Evolutionary conservation across 2,113 vertebrate species (phyloP).

Genomic region (Cryptomyrus ogoouensis): DNA sequence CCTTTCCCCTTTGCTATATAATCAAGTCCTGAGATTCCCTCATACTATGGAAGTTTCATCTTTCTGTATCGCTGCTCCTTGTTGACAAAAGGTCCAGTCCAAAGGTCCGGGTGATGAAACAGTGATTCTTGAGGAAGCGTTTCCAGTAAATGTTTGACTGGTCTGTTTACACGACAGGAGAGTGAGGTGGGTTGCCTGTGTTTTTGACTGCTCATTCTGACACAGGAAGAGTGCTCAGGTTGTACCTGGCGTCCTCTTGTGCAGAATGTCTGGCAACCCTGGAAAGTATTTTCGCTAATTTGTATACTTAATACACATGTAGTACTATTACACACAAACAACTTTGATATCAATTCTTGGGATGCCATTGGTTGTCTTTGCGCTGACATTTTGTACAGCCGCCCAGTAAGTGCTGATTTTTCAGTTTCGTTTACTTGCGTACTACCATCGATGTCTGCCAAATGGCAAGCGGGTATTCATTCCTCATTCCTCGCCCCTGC

Average conservation of each 20-base stretch:
- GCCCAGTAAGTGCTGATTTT: background rate
- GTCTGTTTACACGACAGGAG: background rate
- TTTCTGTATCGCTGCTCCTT: background rate
- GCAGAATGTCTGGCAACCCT: background rate
- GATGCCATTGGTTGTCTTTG: background rate
- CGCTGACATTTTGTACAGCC: background rate
- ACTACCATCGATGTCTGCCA: background rate
- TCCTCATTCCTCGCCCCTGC: background rate
- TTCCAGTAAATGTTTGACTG: background rate
- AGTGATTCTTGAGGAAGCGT: background rate
- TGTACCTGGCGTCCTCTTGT: background rate
- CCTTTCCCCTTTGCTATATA: background rate
- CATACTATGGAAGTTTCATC: background rate
- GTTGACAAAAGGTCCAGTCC: background rate
- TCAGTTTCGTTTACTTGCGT: background rate
- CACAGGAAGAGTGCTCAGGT: background rate
- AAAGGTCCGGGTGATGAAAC: background rate
- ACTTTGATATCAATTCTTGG: background rate
- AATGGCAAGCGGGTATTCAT: background rate
- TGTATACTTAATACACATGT: background rate
- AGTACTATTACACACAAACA: background rate
- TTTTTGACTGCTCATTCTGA: background rate
- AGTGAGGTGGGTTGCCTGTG: background rate
- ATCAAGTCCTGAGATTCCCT: background rate
- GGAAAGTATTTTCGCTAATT: background rate